Percentiles rank a stretch among this genome's conserved stretches.
Conservation (phyloP, 2,888 invertebrate species). For the Dryocosmus kuriphilus region DNA sequence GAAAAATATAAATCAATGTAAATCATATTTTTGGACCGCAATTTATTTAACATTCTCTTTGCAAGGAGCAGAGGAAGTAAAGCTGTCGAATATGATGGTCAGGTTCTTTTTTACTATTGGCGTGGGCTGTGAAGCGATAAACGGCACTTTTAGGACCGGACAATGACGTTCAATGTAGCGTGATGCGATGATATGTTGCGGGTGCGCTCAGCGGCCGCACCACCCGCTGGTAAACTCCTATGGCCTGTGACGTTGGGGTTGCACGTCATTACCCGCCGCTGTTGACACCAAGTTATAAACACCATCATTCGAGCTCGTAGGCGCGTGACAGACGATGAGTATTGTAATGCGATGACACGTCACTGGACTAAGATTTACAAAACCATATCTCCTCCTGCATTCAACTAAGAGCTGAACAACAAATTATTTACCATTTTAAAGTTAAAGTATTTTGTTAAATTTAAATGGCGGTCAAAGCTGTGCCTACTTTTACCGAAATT, state of each 20-base stretch:
- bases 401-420: background rate
- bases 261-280: slow-evolving; percentile 72
- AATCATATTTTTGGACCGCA: background rate
- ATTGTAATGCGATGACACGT: slow-evolving; percentile 67
- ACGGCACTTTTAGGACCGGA: slow-evolving; percentile 68
- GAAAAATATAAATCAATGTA: slow-evolving; percentile 5
- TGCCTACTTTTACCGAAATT: background rate
- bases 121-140: slow-evolving; percentile 65
- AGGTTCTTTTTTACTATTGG: slow-evolving; percentile 51
- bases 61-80: slow-evolving; percentile 25
- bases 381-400: background rate
- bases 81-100: slow-evolving; percentile 47
- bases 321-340: slow-evolving; percentile 69
- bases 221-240: slow-evolving; percentile 64
- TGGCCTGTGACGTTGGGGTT: slow-evolving; percentile 62
- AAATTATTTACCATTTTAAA: background rate
- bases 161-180: slow-evolving; percentile 74
- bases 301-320: slow-evolving; percentile 67
- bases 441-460: background rate
- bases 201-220: slow-evolving; percentile 61
- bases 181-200: slow-evolving; percentile 72
- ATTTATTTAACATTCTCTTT: background rate
- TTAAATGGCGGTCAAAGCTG: background rate
- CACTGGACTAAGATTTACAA: slow-evolving; percentile 33
- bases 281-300: slow-evolving; percentile 74